Percentiles rank a stretch among this genome's conserved stretches.
These are phyloP conservation scores for Cebidichthys violaceus DNA, from an alignment of 2,113 vertebrate genomes.

Conservation along the genomic window DNA sequence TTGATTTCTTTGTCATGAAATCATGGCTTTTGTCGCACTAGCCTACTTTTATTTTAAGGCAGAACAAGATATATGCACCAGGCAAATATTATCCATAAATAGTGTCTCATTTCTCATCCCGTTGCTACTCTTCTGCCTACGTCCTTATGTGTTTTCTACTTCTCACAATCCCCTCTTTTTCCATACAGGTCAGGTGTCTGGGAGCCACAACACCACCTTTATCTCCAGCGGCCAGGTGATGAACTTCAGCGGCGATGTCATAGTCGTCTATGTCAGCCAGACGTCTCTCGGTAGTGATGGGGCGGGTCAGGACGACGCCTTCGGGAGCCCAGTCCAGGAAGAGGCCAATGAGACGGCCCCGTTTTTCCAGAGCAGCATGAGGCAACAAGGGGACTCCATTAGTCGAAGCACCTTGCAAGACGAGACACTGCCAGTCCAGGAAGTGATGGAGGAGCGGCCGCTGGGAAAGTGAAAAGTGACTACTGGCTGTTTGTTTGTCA, in stretches of 20 bases:
- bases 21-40: neutral
- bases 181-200: constrained; percentile 91
- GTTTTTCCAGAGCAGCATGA: constrained; percentile 81
- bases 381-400: constrained; percentile 67
- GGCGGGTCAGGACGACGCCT: constrained; percentile 76
- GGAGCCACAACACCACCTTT: constrained; percentile 97
- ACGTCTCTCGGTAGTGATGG: constrained; percentile 86
- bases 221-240: constrained; percentile 99
- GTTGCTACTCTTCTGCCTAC: neutral
- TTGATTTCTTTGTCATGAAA: constrained; percentile 17
- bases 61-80: neutral
- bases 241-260: constrained; percentile 98
- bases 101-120: neutral
- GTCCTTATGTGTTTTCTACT: neutral
- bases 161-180: constrained; percentile 2
- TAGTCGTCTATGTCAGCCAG: constrained; percentile 94
- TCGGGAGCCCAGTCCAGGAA: constrained; percentile 92
- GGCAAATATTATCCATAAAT: neutral
- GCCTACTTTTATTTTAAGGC: neutral
- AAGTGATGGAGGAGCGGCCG: constrained; percentile 51
- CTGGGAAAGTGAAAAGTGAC: constrained; percentile 59
- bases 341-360: constrained; percentile 84
- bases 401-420: constrained; percentile 48
- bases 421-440: constrained; percentile 77
- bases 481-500: constrained; percentile 15